Conservation (phyloP, 2,113 vertebrate genomes). For the Chionomys nivalis region DNA sequence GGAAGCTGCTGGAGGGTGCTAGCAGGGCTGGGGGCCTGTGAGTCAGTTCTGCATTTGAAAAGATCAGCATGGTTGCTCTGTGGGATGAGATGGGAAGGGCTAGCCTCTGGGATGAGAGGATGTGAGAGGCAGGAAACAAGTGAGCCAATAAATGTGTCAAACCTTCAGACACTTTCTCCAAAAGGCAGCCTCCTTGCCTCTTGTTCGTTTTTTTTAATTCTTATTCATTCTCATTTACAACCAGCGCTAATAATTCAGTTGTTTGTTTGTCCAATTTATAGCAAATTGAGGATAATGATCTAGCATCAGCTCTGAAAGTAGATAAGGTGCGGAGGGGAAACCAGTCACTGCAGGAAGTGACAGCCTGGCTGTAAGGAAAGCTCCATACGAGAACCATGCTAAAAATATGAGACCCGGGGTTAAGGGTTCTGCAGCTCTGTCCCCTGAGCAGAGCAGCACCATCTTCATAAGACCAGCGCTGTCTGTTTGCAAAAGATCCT, state of each 20-base stretch:
- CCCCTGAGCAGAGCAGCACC: background rate
- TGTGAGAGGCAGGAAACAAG: conserved; percentile 51
- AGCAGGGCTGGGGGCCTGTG: background rate
- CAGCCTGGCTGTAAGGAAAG: conserved; percentile 45
- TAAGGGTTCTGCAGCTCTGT: background rate
- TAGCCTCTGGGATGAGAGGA: background rate
- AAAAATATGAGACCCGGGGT: background rate
- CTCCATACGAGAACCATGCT: background rate
- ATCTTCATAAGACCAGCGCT: background rate
- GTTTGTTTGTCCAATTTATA: conserved; percentile 49
- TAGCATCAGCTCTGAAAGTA: background rate
- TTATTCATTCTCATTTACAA: conserved; percentile 25
- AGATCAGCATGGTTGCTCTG: background rate
- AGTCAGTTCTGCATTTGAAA: background rate
- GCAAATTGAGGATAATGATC: conserved; percentile 45
- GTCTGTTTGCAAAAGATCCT: background rate
- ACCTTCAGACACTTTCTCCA: conserved; percentile 24
- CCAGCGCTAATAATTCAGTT: conserved; percentile 62
- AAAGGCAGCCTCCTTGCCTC: background rate
- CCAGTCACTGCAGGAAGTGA: background rate
- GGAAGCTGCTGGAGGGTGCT: background rate
- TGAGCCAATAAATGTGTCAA: conserved; percentile 62
- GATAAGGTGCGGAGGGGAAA: background rate
- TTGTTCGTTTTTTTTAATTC: background rate
- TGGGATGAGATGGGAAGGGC: conserved; percentile 30